Evolutionary conservation across 37 sponge, comb jelly and placozoan genomes (phyloP).

Genomic region (Diacarnus erythraeanus): DNA sequence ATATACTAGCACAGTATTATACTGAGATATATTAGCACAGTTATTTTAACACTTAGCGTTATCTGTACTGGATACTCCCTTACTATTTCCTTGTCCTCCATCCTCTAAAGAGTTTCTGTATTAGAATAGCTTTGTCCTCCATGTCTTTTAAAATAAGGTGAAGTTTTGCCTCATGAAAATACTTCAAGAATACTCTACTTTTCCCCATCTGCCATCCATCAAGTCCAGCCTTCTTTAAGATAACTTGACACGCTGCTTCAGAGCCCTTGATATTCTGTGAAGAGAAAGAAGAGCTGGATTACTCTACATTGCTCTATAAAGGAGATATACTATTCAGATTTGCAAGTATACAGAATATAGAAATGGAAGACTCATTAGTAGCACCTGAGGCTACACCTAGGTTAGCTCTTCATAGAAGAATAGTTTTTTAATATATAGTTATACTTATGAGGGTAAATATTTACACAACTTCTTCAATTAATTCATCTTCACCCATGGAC

Average conservation of each 20-base stretch:
- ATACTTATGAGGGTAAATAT: too few species aligned
- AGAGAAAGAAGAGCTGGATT: too few species aligned
- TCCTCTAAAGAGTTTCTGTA: constrained; percentile 73
- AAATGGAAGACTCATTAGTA: too few species aligned
- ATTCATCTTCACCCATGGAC: too few species aligned
- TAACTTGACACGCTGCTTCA: constrained; percentile 35
- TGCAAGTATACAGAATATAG: too few species aligned
- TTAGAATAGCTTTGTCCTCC: constrained; percentile 53
- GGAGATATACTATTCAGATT: too few species aligned
- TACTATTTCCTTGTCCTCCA: constrained; percentile 58
- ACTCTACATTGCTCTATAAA: too few species aligned
- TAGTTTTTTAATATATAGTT: too few species aligned
- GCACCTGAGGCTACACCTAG: too few species aligned
- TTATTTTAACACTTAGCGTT: background rate
- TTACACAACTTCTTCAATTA: too few species aligned
- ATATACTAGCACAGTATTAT: too few species aligned
- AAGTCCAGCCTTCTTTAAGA: constrained; percentile 52
- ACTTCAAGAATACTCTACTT: constrained; percentile 71
- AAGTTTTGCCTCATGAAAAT: constrained; percentile 76
- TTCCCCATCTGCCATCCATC: constrained; percentile 62
- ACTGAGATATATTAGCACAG: background rate
- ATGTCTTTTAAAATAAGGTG: constrained; percentile 45
- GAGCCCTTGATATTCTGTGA: constrained; percentile 23
- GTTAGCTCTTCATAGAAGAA: too few species aligned
- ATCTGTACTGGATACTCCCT: background rate